A percentile compares a stretch with the other conserved stretches of the same genome.
Evolutionary conservation across 2,797 vertebrate species (phyloP).

Genomic region (Tadarida brasiliensis): DNA sequence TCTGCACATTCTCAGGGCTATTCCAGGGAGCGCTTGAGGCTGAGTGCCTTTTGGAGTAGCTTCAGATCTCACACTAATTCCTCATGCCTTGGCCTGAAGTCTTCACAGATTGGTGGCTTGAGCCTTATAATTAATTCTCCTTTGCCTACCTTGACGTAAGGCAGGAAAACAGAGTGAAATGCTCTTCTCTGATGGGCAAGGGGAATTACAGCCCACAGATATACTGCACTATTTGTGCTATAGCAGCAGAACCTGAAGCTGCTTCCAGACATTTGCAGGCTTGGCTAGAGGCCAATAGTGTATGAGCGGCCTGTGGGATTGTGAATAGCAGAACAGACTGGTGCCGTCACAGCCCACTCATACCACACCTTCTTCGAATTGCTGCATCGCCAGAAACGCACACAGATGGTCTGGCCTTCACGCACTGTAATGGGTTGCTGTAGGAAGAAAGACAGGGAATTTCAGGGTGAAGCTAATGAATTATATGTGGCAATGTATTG

Average conservation of each 20-base stretch:
- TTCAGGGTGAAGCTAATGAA: background rate
- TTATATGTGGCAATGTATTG: background rate
- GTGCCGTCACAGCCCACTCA: conserved; percentile 96
- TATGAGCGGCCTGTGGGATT: conserved; percentile 96
- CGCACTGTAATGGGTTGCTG: conserved; percentile 93
- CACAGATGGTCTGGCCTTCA: conserved; percentile 90
- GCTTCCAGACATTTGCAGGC: conserved; percentile 78
- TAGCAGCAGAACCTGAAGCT: conserved; percentile 44
- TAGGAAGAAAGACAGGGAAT: conserved; percentile 9
- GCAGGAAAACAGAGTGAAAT: conserved; percentile 52
- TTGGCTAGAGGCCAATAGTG: conserved; percentile 92
- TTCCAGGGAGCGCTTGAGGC: conserved; percentile 56
- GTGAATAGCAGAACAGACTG: conserved; percentile 95
- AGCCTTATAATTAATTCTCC: conserved; percentile 59
- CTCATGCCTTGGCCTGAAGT: conserved; percentile 8
- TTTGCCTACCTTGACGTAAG: conserved; percentile 65
- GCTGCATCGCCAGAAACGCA: conserved; percentile 96
- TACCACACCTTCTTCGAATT: conserved; percentile 98
- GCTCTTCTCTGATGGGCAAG: conserved; percentile 32
- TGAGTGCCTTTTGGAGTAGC: background rate
- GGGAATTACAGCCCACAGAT: conserved; percentile 27
- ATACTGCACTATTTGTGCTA: conserved; percentile 53
- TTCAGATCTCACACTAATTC: conserved; percentile 60
- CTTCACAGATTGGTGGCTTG: conserved; percentile 42
- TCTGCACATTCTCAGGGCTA: conserved; percentile 50